phyloP scores from a whole-genome alignment of 2,888 invertebrate genomes.

The Drosophila paucipuncta region DNA sequence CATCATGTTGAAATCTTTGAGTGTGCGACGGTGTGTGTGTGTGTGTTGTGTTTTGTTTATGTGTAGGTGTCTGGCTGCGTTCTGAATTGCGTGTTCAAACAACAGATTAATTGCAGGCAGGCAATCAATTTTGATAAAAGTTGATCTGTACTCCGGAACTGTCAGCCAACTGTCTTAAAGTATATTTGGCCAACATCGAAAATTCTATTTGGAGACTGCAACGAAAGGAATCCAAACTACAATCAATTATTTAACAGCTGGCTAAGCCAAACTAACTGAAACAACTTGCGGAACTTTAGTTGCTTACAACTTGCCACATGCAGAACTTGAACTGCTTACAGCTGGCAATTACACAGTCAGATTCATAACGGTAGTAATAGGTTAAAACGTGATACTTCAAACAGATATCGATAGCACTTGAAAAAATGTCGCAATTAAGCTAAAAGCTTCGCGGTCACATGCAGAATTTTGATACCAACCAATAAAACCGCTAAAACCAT shows the following conservation, averaged over 20 bases:
- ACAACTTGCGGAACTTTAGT: not conserved
- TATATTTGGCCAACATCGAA: slow-evolving; percentile 13
- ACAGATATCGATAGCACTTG: not conserved
- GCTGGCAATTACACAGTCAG: not conserved
- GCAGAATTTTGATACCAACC: slow-evolving; percentile 3
- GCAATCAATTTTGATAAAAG: slow-evolving; percentile 80
- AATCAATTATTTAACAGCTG: slow-evolving; percentile 49
- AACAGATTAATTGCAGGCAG: slow-evolving; percentile 72
- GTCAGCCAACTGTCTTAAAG: slow-evolving; percentile 53
- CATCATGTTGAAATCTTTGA: slow-evolving; percentile 47
- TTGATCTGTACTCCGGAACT: slow-evolving; percentile 34
- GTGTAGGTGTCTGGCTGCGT: slow-evolving; percentile 32
- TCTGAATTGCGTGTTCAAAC: slow-evolving; percentile 75
- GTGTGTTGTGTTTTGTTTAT: slow-evolving; percentile 2
- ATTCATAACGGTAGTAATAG: not conserved
- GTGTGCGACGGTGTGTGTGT: slow-evolving; percentile 19
- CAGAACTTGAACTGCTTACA: not conserved
- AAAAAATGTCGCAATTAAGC: slow-evolving; percentile 38
- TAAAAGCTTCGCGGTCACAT: slow-evolving; percentile 23
- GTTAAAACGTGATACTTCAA: slow-evolving; percentile 29
- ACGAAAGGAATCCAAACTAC: slow-evolving; percentile 1
- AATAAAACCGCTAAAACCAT: slow-evolving; percentile 4
- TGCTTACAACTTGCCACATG: not conserved
- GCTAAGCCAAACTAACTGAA: slow-evolving; percentile 18
- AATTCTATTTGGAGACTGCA: slow-evolving; percentile 10